phyloP scores from a whole-genome alignment of 2,797 vertebrate species.

The Poeciliopsis gracilis region DNA sequence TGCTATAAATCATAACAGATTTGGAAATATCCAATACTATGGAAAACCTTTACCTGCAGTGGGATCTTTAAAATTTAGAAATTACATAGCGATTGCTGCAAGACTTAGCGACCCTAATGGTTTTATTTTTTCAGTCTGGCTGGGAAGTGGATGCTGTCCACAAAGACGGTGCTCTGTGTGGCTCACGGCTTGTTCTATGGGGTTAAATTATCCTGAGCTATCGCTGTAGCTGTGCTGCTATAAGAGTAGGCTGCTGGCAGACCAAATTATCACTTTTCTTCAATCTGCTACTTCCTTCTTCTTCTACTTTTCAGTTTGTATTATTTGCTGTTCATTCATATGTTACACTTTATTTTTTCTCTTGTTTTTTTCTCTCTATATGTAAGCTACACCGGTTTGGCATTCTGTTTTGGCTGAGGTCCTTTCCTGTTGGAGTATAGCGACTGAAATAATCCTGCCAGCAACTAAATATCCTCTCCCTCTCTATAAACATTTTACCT shows the following conservation, averaged over 20 bases:
- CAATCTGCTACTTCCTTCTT: not conserved
- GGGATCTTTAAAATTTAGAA: not conserved
- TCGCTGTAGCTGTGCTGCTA: too few species aligned
- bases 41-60: not conserved
- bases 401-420: too few species aligned
- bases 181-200: too few species aligned
- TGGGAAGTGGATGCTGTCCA: too few species aligned
- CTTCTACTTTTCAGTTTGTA: not conserved
- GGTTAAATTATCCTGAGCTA: too few species aligned
- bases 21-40: not conserved
- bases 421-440: too few species aligned
- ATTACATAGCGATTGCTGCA: not conserved
- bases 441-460: not conserved
- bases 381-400: too few species aligned
- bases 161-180: too few species aligned
- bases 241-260: too few species aligned
- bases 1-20: not conserved
- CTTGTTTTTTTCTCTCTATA: too few species aligned
- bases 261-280: too few species aligned
- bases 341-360: not conserved
- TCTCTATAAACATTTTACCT: not conserved
- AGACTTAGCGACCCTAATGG: not conserved
- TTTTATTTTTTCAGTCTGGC: not conserved
- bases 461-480: not conserved
- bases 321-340: not conserved